Evolutionary conservation across 2,113 vertebrate genomes (phyloP).

Genomic region (Dunckerocampus dactyliophorus): DNA sequence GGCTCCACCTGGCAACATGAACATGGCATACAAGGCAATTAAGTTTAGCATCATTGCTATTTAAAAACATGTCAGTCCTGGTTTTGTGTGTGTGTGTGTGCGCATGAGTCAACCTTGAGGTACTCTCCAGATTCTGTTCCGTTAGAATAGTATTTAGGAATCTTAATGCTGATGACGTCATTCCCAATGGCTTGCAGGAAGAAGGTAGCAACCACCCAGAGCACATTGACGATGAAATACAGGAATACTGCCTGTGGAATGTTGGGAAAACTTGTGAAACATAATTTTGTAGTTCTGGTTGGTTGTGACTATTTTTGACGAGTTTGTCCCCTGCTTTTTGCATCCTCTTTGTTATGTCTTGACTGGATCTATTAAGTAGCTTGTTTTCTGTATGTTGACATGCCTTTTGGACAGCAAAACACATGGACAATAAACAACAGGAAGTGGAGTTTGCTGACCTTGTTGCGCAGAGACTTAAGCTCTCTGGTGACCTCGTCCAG

Average conservation of each 20-base stretch:
- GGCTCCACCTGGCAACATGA: constrained; percentile 68
- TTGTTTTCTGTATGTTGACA: too few relatives aligned
- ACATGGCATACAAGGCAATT: neutral
- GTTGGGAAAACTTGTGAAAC: neutral
- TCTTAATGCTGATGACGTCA: constrained; percentile 71
- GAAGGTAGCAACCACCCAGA: constrained; percentile 81
- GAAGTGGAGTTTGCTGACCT: constrained; percentile 49
- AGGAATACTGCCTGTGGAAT: constrained; percentile 73
- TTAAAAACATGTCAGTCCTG: neutral
- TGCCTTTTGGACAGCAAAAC: neutral
- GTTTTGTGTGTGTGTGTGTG: neutral
- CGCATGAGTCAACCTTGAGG: constrained; percentile 44
- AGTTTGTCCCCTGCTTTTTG: too few relatives aligned
- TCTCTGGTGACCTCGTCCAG: constrained; percentile 58
- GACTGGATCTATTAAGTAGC: too few relatives aligned
- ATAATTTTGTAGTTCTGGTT: too few relatives aligned
- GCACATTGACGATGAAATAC: constrained; percentile 77
- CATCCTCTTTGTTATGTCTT: too few relatives aligned
- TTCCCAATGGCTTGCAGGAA: constrained; percentile 75
- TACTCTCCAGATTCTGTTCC: constrained; percentile 37
- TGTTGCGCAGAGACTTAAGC: constrained; percentile 76
- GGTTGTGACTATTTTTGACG: too few relatives aligned
- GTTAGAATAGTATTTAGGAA: constrained; percentile 65
- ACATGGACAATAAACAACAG: neutral
- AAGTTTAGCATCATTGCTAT: neutral